Base-by-base conservation (phyloP, 2,888 invertebrate genomes). In the Chrysomela aeneicollis region DNA sequence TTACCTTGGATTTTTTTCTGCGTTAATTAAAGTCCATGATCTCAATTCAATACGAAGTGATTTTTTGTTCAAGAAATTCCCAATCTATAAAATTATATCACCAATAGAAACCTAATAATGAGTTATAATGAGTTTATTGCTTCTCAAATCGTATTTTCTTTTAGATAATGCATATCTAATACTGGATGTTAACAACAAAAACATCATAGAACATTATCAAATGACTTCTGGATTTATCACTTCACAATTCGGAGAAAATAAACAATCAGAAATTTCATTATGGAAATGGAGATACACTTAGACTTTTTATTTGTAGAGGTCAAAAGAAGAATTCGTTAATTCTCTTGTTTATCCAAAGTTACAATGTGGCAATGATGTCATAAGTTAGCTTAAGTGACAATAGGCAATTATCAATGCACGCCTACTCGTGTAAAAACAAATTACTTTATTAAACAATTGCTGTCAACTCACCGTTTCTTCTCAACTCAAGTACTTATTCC, bases 11-110 rank as follows among this genome's bases (percentile, higher is more conserved):
- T 61, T 19, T 63, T 63, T 35, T 49, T 15, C 15, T 50, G 12
- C 15, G 17, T 51, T 58, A 10, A 52, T 50, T 58, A 49, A 37
- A 32, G 59, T 15, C 64, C 64, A 21, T 60, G 64, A 64, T 63
- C 64, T 54, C 53, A 55, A 53, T 61, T 57, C 2, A 21, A 57
- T 30, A 54, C 22, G n/a, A n/a, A n/a, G n/a, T n/a, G n/a, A n/a
- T n/a, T n/a, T 30, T 18, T 17, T 47, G 4, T 17, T n/a, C n/a
- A n/a, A n/a, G n/a, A n/a, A n/a, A n/a, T 47, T 47, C n/a, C 1
- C 15, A 1, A 17, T 47, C 8, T 8, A 47, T 47, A 47, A 47
- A 10, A 17, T 10, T 17, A 47, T 47, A 47, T 8, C 47, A 5
- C 26, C 26, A 35, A 35, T 35, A 10, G 12, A 2, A 35, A 26